phyloP scores from a whole-genome alignment of 2,113 vertebrate species.

The Misgurnus anguillicaudatus region DNA sequence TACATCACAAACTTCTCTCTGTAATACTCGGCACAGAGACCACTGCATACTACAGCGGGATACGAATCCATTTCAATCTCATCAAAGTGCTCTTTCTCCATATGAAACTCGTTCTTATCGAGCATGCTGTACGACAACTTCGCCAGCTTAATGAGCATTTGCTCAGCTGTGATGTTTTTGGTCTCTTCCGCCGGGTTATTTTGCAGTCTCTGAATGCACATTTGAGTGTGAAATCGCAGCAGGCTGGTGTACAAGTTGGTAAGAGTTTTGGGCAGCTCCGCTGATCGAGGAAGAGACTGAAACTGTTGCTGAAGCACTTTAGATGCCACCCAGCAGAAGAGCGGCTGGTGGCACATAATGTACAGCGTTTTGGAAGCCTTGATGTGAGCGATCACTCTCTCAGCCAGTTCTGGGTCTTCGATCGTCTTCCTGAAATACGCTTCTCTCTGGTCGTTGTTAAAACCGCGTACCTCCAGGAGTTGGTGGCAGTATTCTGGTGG shows the following conservation, averaged over 20 bases:
- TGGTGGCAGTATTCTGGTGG: conserved; percentile 59
- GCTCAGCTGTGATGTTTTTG: conserved; percentile 34
- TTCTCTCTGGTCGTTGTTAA: conserved; percentile 61
- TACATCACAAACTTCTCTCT: conserved; percentile 55
- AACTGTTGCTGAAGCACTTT: conserved; percentile 54
- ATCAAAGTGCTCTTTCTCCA: conserved; percentile 55
- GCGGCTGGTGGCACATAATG: conserved; percentile 74
- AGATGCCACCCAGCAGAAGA: conserved; percentile 70
- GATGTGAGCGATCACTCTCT: conserved; percentile 59
- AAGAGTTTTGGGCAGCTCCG: conserved; percentile 60
- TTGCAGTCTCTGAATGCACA: conserved; percentile 42
- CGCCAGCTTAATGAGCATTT: conserved; percentile 67
- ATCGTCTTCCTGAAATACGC: conserved; percentile 69
- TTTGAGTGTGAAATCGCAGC: conserved; percentile 51
- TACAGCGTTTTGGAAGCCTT: conserved; percentile 63
- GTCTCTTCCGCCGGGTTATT: conserved; percentile 2
- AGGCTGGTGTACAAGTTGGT: conserved; percentile 70
- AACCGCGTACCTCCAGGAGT: conserved; percentile 66
- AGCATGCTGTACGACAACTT: conserved; percentile 67
- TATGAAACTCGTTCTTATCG: conserved; percentile 58
- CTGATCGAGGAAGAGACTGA: not conserved
- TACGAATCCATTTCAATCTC: not conserved
- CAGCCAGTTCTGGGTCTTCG: conserved; percentile 56
- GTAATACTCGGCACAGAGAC: conserved; percentile 65
- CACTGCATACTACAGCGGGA: conserved; percentile 60